These are phyloP conservation scores for Deilephila elpenor DNA, from an alignment of 2,888 invertebrate species.

Conservation along the genomic window DNA sequence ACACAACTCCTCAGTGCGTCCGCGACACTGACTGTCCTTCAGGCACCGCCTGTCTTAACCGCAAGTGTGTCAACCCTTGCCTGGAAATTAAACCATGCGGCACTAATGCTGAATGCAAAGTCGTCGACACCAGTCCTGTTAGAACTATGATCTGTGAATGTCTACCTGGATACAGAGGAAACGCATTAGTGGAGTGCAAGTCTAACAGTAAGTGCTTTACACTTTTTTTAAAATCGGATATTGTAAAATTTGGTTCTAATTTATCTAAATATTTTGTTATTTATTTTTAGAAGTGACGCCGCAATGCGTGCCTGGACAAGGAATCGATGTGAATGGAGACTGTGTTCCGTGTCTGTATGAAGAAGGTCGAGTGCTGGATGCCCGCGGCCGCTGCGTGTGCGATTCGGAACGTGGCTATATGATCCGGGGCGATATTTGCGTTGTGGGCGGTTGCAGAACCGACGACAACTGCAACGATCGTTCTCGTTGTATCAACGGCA, in stretches of 20 bases:
- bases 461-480: conserved; percentile 91
- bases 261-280: conserved; percentile 2
- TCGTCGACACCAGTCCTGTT: conserved; percentile 92
- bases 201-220: conserved; percentile 86
- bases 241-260: not conserved
- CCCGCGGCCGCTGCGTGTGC: conserved; percentile 92
- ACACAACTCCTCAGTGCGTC: conserved; percentile 87
- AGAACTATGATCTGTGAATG: conserved; percentile 96
- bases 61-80: conserved; percentile 94
- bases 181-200: conserved; percentile 91
- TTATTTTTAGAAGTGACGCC: conserved; percentile 72
- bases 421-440: conserved; percentile 91
- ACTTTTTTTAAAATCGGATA: not conserved
- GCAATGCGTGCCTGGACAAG: conserved; percentile 92
- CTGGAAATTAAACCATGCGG: conserved; percentile 91
- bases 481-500: conserved; percentile 90
- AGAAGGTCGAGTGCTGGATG: conserved; percentile 90
- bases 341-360: conserved; percentile 90
- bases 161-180: conserved; percentile 93
- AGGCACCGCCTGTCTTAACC: conserved; percentile 92
- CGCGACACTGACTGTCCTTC: conserved; percentile 93
- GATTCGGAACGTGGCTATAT: conserved; percentile 91
- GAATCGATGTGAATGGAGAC: conserved; percentile 90
- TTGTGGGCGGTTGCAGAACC: conserved; percentile 88
- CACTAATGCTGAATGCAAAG: conserved; percentile 90